Evolutionary conservation across 1,140 invertebrate genomes (phyloP).

Genomic region (Pygmarrhopalites habei): DNA sequence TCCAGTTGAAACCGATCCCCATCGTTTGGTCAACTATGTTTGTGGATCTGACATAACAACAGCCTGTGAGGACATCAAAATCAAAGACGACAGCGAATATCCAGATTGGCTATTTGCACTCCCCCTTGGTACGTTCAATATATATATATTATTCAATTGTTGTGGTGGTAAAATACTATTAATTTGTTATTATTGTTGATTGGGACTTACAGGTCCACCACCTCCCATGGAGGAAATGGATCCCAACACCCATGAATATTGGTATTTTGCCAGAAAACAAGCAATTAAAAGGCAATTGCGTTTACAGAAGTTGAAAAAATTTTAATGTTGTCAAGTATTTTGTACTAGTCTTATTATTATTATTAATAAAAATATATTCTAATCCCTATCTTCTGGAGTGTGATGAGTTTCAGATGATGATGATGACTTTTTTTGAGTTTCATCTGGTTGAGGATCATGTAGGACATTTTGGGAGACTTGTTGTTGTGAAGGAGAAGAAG

Average conservation of each 20-base stretch:
- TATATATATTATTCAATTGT: too few relatives aligned
- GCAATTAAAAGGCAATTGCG: conserved; percentile 56
- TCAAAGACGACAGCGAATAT: conserved; percentile 80
- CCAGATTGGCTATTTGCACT: conserved; percentile 87
- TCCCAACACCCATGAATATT: conserved; percentile 71
- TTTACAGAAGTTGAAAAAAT: conserved; percentile 51
- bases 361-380: too few relatives aligned
- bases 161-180: too few relatives aligned
- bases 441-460: too few relatives aligned
- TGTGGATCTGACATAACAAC: conserved; percentile 78
- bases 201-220: conserved; percentile 46
- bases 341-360: neutral
- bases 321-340: too few relatives aligned
- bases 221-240: conserved; percentile 65
- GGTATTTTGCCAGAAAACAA: conserved; percentile 58
- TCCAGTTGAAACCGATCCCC: conserved; percentile 76
- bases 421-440: too few relatives aligned
- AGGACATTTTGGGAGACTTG: too few relatives aligned
- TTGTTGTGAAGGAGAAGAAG: too few relatives aligned
- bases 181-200: neutral
- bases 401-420: too few relatives aligned
- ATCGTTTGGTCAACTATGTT: conserved; percentile 68
- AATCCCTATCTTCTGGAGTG: too few relatives aligned
- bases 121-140: conserved; percentile 46
- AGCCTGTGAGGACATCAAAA: conserved; percentile 68